Base-by-base conservation (phyloP, 2,113 vertebrate genomes). In the Falcunculus frontatus region DNA sequence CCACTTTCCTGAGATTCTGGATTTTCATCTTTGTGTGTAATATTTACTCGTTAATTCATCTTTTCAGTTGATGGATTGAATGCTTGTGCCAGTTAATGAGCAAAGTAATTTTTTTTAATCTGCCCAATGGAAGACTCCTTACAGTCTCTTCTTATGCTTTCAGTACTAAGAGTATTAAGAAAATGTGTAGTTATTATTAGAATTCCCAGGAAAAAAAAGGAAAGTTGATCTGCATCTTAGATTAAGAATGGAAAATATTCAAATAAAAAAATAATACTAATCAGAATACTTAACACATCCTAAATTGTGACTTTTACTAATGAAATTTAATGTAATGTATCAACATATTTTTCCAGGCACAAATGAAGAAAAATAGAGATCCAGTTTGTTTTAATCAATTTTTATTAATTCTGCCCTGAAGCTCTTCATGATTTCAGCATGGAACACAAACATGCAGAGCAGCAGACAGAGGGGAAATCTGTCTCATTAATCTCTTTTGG, bases 321-420 rank as follows among this genome's bases (percentile, higher is more conserved):
- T 87, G 37, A 94, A 93, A 82, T 87, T 41, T 78, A 82, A 35
- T 85, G 19, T 62, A 63, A 70, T 14, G 7, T 57, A 76, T 73
- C 49, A 93, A 53, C n/a, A 33, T 89, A 67, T 91, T 91, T 90
- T 95, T 86, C 27, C 42, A 76, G 46, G 55, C 22, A 57, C 35
- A 91, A 80, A 76, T 92, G 56, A 88, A 80, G 73, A 94, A 89
- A 86, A 95, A 89, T 70, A 93, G 78, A 73, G 46, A 77, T 91
- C 39, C 52, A 47, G 59, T 83, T 87, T 76, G 46, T 85, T 95
- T 92, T 95, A 90, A 93, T 95, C 39, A 85, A 73, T 95, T 96
- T 92, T 86, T 94, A 95, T 91, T 96, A 95, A 94, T 83, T 94
- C 57, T 94, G 53, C 93, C 89, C 69, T 65, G 60, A 68, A 83